Base-by-base conservation (phyloP, 2,113 vertebrate species). In the Poecilia latipinna region DNA sequence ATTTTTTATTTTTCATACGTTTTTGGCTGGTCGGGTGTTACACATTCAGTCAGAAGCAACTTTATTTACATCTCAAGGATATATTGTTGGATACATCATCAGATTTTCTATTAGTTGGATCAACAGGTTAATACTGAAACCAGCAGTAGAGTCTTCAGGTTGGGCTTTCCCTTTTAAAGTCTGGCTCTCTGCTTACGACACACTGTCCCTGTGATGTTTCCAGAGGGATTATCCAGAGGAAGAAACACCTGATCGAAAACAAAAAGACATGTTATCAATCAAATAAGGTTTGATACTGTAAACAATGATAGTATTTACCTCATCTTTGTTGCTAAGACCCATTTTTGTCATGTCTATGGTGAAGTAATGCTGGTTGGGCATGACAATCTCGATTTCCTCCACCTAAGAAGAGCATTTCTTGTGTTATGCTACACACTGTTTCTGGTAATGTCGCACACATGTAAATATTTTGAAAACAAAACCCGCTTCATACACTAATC, bases 331-430 rank as follows among this genome's bases (percentile, higher is more conserved):
- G 78, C 51, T 78, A 32, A 99, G 77, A 57, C 97, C 97, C 88
- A 99, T 92, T 90, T 96, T 98, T 76, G 94, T 94, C 96, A 99
- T 96, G 89, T 99, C 97, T 65, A 97, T 93, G 4, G 91, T 95
- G 70, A 96, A 92, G 87, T 98, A 99, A 82, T 97, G 97, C 62
- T 94, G 95, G 88, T 99, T 99, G 26, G 97, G 97, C 93, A 99
- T 95, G 62, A 96, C 82, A 0, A 94, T 91, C 94, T 99, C 97
- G 78, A 98, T 96, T 74, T 98, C 94, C 64, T 98, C 96, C 65
- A 98, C 94, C 98, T 99, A 88, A 77, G 94, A 94, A 91, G 65
- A 3, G 35, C 0, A 4, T 24, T 5, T 0, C 19, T 17, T 35
- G 19, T 3, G 48, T 69, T 0, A 39, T n/a, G 24, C 0, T 5